These are phyloP conservation scores for Dicyrtoma fusca DNA, from an alignment of 2,888 invertebrate species.

Conservation along the genomic window DNA sequence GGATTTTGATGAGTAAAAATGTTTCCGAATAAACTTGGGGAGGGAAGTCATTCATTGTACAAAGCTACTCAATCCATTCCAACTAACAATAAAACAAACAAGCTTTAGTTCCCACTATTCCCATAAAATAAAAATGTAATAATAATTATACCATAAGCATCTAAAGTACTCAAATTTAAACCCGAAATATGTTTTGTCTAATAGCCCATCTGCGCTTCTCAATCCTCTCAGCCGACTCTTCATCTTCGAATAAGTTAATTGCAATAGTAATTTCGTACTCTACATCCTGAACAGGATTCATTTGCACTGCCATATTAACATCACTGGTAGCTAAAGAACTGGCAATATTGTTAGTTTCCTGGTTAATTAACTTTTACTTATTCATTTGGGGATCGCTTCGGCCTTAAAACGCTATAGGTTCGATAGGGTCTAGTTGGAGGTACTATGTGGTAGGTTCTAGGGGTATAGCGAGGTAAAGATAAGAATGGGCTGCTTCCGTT, in stretches of 20 bases:
- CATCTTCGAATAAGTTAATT: slow-evolving; percentile 41
- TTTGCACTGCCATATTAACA: slow-evolving; percentile 73
- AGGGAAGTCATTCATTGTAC: too few relatives aligned
- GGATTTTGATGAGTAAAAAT: too few relatives aligned
- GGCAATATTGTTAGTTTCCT: neutral
- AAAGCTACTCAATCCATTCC: too few relatives aligned
- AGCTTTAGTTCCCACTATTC: too few relatives aligned
- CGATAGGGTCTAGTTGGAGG: slow-evolving; percentile 53
- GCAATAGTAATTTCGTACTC: slow-evolving; percentile 63
- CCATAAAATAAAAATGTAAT: too few relatives aligned
- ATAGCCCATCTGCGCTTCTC: slow-evolving; percentile 39
- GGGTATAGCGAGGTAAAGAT: slow-evolving; percentile 49
- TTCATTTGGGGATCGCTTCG: slow-evolving; percentile 55
- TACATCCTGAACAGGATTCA: slow-evolving; percentile 76
- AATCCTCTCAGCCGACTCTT: slow-evolving; percentile 37
- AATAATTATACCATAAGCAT: too few relatives aligned
- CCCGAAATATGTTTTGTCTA: too few relatives aligned
- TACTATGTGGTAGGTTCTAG: slow-evolving; percentile 49
- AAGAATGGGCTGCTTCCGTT: too few relatives aligned
- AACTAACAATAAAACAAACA: too few relatives aligned
- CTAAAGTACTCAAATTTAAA: too few relatives aligned
- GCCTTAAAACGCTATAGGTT: slow-evolving; percentile 52
- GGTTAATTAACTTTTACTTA: slow-evolving; percentile 23
- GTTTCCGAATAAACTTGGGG: too few relatives aligned
- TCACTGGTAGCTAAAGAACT: slow-evolving; percentile 24